Base-by-base conservation (phyloP, 1,140 invertebrate genomes). In the Maniola jurtina region DNA sequence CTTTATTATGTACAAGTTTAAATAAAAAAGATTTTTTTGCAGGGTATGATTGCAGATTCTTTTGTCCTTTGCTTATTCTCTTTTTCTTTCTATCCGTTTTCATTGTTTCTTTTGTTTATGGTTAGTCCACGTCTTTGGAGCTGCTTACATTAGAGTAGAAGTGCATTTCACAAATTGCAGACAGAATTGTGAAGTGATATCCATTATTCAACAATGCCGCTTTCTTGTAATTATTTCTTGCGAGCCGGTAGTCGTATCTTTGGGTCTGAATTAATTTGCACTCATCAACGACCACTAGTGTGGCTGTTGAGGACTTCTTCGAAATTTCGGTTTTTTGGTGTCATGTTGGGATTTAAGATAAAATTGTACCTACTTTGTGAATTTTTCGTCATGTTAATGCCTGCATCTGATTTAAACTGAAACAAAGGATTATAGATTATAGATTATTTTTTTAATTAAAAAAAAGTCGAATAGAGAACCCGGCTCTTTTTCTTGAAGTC, bases 231-330 rank as follows among this genome's bases (percentile, higher is more conserved):
- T 38, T 72, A 68, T 71, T 75, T 76, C 48, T 50, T 50, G 7
- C 15, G 47, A 25, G 14, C 14, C 11, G 16, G 48, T 50, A 5
- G 48, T 80, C 68, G 66, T 70, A 80, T 75, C 73, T 64, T 50
- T 52, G 38, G 38, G 70, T 74, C 74, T 62, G 72, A 80, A 82
- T 77, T 71, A 74, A 75, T 78, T 79, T 77, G 74, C 72, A 75
- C 73, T 80, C 74, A 70, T 77, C 74, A 76, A 66, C 60, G 55
- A 72, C 48, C 35, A 48, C 33, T 33, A 38, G 40, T 45, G 48
- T 47, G 58, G 42, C 34, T 13, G 36, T 57, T 56, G 56, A 36
- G 10, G 56, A 11, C 9, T 45, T 45, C 42, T 11, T 13, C 42
- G 42, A 13, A n/a, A 45, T 6, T 5, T 45, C 5, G 7, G 38